phyloP scores from a whole-genome alignment of 2,888 invertebrate species.

The Parthenolecanium corni region DNA sequence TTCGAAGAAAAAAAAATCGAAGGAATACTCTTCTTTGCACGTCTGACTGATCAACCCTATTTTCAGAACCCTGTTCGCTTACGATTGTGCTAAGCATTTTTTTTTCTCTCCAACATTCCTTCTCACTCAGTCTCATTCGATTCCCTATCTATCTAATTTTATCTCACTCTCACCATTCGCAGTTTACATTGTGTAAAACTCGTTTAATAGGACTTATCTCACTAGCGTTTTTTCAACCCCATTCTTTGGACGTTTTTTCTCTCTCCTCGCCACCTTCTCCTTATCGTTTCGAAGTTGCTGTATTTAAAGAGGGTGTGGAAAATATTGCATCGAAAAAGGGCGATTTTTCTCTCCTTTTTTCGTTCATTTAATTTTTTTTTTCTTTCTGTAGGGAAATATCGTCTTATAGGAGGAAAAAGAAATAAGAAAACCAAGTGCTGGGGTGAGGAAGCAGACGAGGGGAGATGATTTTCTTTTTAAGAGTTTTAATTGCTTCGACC shows the following conservation, averaged over 20 bases:
- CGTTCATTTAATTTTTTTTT: no score
- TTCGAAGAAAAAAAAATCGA: no score
- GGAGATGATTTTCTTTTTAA: slow-evolving; percentile 37
- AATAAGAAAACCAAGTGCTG: slow-evolving; percentile 10
- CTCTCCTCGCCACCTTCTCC: neutral
- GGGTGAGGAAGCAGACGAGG: slow-evolving; percentile 28
- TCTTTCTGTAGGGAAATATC: slow-evolving; percentile 21
- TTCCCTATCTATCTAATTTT: neutral
- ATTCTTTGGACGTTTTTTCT: slow-evolving; percentile 1
- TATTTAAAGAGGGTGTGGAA: slow-evolving; percentile 25
- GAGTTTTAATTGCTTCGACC: slow-evolving; percentile 37
- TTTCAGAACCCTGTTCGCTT: no score
- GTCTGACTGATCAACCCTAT: no score
- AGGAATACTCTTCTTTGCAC: no score
- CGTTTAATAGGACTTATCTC: slow-evolving; percentile 26
- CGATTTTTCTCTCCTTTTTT: slow-evolving; percentile 5
- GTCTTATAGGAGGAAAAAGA: slow-evolving; percentile 22
- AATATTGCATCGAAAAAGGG: slow-evolving; percentile 27
- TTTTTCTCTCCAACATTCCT: no score
- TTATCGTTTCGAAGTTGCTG: neutral
- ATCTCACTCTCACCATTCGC: neutral
- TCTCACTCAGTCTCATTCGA: no score
- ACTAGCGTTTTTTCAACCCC: slow-evolving; percentile 2
- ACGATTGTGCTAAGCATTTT: no score
- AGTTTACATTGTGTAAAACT: slow-evolving; percentile 22